A percentile compares a stretch with the other conserved stretches of the same genome.
These are phyloP conservation scores for Indicator indicator DNA, from an alignment of 2,113 vertebrate species.

Conservation along the genomic window DNA sequence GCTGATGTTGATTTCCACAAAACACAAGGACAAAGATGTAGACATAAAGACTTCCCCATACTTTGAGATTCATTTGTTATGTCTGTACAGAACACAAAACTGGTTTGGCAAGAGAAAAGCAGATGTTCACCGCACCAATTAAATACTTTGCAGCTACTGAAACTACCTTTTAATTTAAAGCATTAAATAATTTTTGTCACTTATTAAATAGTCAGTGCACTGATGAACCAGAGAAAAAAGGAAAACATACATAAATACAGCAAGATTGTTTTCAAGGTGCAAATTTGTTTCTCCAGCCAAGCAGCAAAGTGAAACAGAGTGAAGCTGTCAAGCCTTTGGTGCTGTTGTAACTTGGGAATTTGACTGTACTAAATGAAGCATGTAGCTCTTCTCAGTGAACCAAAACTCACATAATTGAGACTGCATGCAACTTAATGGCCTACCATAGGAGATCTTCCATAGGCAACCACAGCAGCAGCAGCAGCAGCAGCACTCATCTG, in stretches of 20 bases:
- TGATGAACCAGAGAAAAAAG: background rate
- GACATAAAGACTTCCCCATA: constrained; percentile 30
- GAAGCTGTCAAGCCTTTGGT: background rate
- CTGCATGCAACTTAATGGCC: background rate
- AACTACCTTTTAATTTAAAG: background rate
- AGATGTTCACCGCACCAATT: background rate
- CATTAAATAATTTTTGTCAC: background rate
- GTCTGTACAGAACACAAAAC: background rate
- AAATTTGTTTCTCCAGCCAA: background rate
- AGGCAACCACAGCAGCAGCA: constrained; percentile 88
- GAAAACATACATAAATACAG: background rate
- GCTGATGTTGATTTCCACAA: background rate
- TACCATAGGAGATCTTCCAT: constrained; percentile 94
- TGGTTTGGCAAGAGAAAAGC: constrained; percentile 24
- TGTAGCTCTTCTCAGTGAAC: background rate
- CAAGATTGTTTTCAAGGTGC: background rate
- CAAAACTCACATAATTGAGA: background rate
- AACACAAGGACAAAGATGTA: background rate
- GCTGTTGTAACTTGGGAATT: background rate
- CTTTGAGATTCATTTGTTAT: background rate
- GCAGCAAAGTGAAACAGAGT: background rate
- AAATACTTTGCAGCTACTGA: background rate
- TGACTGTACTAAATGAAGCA: constrained; percentile 14
- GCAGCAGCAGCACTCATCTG: constrained; percentile 93
- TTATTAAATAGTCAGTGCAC: background rate